A percentile compares a stretch with the other conserved stretches of the same genome.
Evolutionary conservation across 2,888 invertebrate genomes (phyloP).

Genomic region (Leptinotarsa haldemani): DNA sequence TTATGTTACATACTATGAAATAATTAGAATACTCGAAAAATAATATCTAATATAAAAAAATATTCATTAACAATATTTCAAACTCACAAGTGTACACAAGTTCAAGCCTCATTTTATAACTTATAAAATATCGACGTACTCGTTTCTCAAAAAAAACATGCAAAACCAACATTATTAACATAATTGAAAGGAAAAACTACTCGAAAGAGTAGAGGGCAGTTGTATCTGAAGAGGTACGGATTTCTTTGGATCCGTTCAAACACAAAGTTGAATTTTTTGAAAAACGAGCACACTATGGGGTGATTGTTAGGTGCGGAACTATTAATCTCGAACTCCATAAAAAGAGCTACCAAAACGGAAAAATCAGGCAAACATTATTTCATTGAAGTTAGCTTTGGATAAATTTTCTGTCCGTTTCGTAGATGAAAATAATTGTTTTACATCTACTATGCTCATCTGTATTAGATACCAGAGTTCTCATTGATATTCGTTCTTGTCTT

Average conservation of each 20-base stretch:
- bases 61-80: slow-evolving; percentile 46
- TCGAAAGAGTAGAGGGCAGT: neutral
- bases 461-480: too few relatives aligned
- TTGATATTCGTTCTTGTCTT: too few relatives aligned
- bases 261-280: neutral
- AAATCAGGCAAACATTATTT: too few relatives aligned
- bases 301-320: neutral
- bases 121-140: slow-evolving; percentile 30
- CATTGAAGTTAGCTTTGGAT: too few relatives aligned
- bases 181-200: slow-evolving; percentile 1
- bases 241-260: neutral
- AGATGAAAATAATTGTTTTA: too few relatives aligned
- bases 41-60: slow-evolving; percentile 41
- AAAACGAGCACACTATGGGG: slow-evolving; percentile 2
- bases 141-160: slow-evolving; percentile 24
- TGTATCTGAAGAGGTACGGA: neutral
- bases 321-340: neutral
- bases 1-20: slow-evolving; percentile 27
- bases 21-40: slow-evolving; percentile 32
- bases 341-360: neutral
- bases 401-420: too few relatives aligned
- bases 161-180: neutral
- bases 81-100: slow-evolving; percentile 39
- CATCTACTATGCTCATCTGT: too few relatives aligned
- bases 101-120: slow-evolving; percentile 39